Percentiles rank a stretch among this genome's conserved stretches.
Conservation (phyloP, 2,888 invertebrate species). For the Asteroscopus sphinx region DNA sequence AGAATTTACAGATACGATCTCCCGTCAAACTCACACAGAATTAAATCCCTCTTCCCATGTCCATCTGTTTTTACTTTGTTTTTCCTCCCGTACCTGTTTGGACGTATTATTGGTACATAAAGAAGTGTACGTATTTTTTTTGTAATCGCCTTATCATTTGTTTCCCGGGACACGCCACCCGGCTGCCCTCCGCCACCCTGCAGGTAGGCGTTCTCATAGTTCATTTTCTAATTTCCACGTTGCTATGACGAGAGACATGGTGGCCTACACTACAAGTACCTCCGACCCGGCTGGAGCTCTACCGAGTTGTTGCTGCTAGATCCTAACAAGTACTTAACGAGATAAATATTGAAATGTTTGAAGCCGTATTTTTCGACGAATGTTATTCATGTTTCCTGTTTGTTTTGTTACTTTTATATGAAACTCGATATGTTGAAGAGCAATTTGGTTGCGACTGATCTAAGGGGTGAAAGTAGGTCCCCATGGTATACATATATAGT, state of each 20-base stretch:
- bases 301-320: constrained; percentile 41
- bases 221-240: constrained; percentile 71
- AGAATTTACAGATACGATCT: background rate
- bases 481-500: no score
- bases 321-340: constrained; percentile 38
- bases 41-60: background rate
- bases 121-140: constrained; percentile 45
- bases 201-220: constrained; percentile 56
- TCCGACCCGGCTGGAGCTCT: constrained; percentile 37
- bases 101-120: constrained; percentile 35
- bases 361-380: constrained; percentile 16
- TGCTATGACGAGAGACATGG: constrained; percentile 73
- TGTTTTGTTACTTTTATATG: constrained; percentile 33
- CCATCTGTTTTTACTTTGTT: constrained; percentile 10
- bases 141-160: constrained; percentile 52
- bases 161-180: constrained; percentile 48
- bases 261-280: constrained; percentile 45
- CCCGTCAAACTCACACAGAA: background rate
- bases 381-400: constrained; percentile 19
- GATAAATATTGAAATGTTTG: constrained; percentile 31
- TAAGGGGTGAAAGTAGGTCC: constrained; percentile 18
- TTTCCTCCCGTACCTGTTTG: constrained; percentile 4
- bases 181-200: constrained; percentile 31
- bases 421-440: constrained; percentile 27
- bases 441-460: constrained; percentile 7